phyloP scores from a whole-genome alignment of 2,113 vertebrate species.

The Pollachius pollachius region DNA sequence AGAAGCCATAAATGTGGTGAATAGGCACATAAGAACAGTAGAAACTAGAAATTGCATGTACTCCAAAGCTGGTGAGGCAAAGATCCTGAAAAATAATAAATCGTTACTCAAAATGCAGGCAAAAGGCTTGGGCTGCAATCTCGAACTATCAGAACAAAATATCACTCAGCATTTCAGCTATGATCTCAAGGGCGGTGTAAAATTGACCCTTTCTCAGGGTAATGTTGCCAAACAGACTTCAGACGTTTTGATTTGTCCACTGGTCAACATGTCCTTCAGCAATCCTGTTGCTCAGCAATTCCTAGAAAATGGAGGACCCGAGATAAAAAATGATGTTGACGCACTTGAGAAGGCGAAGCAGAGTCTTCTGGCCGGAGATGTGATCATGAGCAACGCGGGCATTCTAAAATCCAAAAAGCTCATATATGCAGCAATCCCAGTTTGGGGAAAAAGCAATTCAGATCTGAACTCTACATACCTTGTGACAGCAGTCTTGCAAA shows the following conservation, averaged over 20 bases:
- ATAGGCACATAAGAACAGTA: constrained; percentile 23
- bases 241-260: constrained; percentile 39
- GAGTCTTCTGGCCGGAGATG: constrained; percentile 29
- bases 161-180: constrained; percentile 18
- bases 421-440: constrained; percentile 34
- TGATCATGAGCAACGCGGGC: constrained; percentile 29
- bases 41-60: constrained; percentile 29
- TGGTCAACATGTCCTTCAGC: constrained; percentile 28
- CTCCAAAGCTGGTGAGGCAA: constrained; percentile 49
- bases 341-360: constrained; percentile 26
- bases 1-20: constrained; percentile 23
- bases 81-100: constrained; percentile 44
- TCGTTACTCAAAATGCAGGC: constrained; percentile 35
- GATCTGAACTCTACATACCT: constrained; percentile 10
- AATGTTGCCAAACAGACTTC: constrained; percentile 24
- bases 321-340: constrained; percentile 20
- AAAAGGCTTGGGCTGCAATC: constrained; percentile 31
- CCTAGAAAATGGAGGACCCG: constrained; percentile 29
- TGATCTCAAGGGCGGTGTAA: constrained; percentile 13
- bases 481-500: constrained; percentile 5
- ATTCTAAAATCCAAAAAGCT: constrained; percentile 32
- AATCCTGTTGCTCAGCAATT: constrained; percentile 26
- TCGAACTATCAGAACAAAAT: constrained; percentile 21
- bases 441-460: constrained; percentile 8
- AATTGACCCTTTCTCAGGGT: constrained; percentile 25